Evolutionary conservation across 2,113 vertebrate species (phyloP), one percentile per base, ranked within the genome.

Genomic region (Numenius arquata): DNA sequence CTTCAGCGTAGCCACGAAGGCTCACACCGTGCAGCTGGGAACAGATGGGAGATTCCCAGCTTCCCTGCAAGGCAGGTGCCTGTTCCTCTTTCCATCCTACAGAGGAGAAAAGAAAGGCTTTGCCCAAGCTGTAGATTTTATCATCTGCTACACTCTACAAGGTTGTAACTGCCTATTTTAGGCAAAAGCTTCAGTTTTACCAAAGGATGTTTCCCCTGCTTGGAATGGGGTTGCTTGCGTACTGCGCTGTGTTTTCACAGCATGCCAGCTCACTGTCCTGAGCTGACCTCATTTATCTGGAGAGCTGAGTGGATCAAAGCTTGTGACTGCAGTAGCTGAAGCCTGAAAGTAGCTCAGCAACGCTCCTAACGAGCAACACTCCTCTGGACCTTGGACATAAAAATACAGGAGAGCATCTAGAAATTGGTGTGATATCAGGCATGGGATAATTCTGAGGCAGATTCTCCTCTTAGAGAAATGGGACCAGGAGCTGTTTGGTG

Each of bases 21-120:
- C 80, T 93, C 59, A 8, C 12, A 48, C 19, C 32, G 47, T 0
- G 4, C 25, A 5, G 15, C 73, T 88, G 85, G 74, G 73, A 63
- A 75, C 40, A 75, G 77, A 36, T 15, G 78, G 78, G 65, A 90
- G 45, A 17, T 67, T 88, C 50, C 53, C 74, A 94, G 53, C 72
- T 61, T 45, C 74, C 92, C 78, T 93, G 85, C 62, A 34, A 89
- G 70, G 36, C n/a, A 63, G 14, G 13, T 76, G 85, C 5, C 74
- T 80, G 55, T 38, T 95, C 56, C 65, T 67, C 83, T 90, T 85
- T 40, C 77, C 53, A 34, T 34, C 83, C 79, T 76, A 73, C 8
- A 80, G 48, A 90, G 81, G 21, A 95, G 62, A 83, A 85, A 67
- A 95, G n/a, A 89, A 89, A 93, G 55, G 72, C 84, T 95, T 73